These are phyloP conservation scores for Pogonus chalceus DNA, from an alignment of 1,140 invertebrate species.

Conservation along the genomic window DNA sequence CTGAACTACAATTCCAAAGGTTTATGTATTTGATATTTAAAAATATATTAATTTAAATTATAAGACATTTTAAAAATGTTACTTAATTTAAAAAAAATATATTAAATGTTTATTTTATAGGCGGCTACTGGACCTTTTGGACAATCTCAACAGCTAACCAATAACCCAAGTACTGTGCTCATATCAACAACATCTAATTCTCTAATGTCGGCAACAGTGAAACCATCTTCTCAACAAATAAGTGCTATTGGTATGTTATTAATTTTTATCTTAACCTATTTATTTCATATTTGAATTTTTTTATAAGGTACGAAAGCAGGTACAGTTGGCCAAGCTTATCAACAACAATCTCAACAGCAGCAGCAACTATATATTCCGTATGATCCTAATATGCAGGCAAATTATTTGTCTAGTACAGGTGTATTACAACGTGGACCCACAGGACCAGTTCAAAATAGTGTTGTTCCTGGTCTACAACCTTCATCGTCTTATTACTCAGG, in stretches of 20 bases:
- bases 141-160: conserved; percentile 66
- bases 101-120: conserved; percentile 22
- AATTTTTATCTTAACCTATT: neutral
- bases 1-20: too few species aligned
- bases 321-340: conserved; percentile 32
- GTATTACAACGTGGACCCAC: conserved; percentile 32
- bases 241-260: conserved; percentile 57
- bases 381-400: conserved; percentile 28
- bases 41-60: too few species aligned
- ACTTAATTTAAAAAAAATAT: neutral
- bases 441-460: conserved; percentile 30
- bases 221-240: conserved; percentile 72
- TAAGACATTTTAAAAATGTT: too few species aligned
- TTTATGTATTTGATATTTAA: too few species aligned
- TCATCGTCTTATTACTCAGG: conserved; percentile 35
- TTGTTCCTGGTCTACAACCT: conserved; percentile 29
- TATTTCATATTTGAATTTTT: conserved; percentile 4
- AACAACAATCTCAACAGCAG: conserved; percentile 33
- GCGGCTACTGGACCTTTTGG: conserved; percentile 54
- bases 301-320: conserved; percentile 32
- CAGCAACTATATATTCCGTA: conserved; percentile 33
- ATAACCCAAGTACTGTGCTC: conserved; percentile 77
- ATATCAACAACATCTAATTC: conserved; percentile 81
- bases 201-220: conserved; percentile 80
- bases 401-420: conserved; percentile 30